Evolutionary conservation across 2,888 invertebrate species (phyloP).

Genomic region (Platycheirus albimanus): DNA sequence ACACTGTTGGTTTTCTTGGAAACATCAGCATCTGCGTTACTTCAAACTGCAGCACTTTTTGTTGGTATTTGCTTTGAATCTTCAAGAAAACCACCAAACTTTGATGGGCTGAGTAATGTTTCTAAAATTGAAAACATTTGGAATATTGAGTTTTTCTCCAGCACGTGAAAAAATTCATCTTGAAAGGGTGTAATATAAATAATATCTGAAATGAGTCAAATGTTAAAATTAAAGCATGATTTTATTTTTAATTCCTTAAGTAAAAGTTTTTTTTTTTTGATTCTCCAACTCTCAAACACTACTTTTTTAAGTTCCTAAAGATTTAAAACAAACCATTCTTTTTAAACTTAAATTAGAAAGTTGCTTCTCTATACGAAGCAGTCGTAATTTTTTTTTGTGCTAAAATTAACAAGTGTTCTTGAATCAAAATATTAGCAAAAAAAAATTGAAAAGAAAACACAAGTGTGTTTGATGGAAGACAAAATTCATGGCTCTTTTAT

Average conservation of each 20-base stretch:
- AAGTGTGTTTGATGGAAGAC: neutral
- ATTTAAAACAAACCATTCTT: too few species aligned
- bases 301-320: too few species aligned
- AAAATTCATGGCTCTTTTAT: too few species aligned
- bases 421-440: neutral
- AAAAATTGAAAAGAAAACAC: neutral
- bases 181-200: neutral
- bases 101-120: neutral
- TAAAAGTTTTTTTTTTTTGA: neutral
- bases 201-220: neutral
- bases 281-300: neutral
- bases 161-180: neutral
- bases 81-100: neutral
- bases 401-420: too few species aligned
- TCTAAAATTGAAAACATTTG: neutral
- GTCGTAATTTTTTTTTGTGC: too few species aligned
- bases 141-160: neutral
- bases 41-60: too few species aligned
- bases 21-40: too few species aligned
- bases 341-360: neutral
- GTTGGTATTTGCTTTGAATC: too few species aligned
- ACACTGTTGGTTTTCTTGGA: too few species aligned
- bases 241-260: neutral
- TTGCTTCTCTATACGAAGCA: too few species aligned
- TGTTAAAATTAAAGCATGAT: neutral